phyloP scores from a whole-genome alignment of 2,888 invertebrate genomes.

The Tachina grossa region DNA sequence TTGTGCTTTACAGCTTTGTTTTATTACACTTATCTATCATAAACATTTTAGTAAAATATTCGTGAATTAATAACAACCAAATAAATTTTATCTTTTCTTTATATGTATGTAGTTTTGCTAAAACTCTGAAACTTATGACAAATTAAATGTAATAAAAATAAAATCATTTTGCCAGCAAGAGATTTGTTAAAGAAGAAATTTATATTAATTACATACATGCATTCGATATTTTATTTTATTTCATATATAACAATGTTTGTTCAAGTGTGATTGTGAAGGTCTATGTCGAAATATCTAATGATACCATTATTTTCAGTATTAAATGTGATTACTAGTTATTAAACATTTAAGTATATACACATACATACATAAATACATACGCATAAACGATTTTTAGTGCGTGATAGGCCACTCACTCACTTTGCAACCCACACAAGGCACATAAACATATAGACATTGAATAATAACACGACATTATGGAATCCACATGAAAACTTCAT shows the following conservation, averaged over 20 bases:
- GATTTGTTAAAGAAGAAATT: conserved; percentile 21
- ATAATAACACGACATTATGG: conserved; percentile 28
- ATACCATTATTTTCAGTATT: conserved; percentile 63
- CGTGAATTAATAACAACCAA: too few species aligned
- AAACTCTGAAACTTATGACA: neutral
- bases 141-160: neutral
- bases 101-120: too few species aligned
- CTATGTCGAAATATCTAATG: conserved; percentile 49
- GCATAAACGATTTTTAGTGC: conserved; percentile 46
- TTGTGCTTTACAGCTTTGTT: too few species aligned
- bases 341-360: conserved; percentile 54
- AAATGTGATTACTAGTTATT: conserved; percentile 62
- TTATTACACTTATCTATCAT: too few species aligned
- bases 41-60: too few species aligned
- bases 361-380: neutral
- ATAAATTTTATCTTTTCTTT: too few species aligned
- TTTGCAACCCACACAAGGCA: neutral
- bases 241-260: neutral
- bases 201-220: neutral
- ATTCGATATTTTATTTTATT: conserved; percentile 8
- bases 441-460: conserved; percentile 14
- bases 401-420: conserved; percentile 53
- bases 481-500: neutral
- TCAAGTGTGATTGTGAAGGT: neutral
- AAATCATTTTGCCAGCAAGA: conserved; percentile 19